A percentile compares a stretch with the other conserved stretches of the same genome.
Conservation (phyloP, 2,797 vertebrate species). For the Myioborus miniatus region DNA sequence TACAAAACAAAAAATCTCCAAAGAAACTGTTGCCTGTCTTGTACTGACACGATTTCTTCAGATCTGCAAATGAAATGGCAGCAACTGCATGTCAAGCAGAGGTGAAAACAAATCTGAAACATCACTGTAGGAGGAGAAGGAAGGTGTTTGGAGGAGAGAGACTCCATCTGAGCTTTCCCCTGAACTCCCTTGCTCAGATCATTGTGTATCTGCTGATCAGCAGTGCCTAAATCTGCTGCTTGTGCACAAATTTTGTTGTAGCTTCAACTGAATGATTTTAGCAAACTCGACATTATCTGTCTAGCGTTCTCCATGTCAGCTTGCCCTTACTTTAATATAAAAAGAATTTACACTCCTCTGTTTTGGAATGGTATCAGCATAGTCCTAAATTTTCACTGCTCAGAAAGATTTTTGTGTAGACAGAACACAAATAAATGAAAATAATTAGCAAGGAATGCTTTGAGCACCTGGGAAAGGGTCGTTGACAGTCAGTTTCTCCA, state of each 20-base stretch:
- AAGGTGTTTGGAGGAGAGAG: neutral
- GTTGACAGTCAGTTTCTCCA: neutral
- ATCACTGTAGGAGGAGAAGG: neutral
- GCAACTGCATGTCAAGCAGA: neutral
- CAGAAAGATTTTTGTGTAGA: neutral
- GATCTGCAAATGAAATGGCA: conserved; percentile 42
- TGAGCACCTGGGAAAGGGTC: neutral
- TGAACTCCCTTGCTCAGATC: neutral
- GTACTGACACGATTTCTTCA: conserved; percentile 41
- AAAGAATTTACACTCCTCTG: neutral
- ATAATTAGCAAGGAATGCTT: neutral
- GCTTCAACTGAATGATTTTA: neutral
- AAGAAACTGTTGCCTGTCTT: conserved; percentile 10
- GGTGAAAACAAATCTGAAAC: conserved; percentile 14
- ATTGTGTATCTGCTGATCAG: neutral
- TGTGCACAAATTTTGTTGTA: neutral
- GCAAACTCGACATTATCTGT: neutral
- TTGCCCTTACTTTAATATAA: neutral
- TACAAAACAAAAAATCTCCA: neutral
- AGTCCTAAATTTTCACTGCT: neutral
- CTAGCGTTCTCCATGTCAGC: neutral
- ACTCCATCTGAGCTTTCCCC: neutral
- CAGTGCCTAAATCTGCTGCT: neutral
- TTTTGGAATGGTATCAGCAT: neutral
- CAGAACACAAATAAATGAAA: neutral